Evolutionary conservation across 35 echinoderm and acorn worm species (phyloP), one percentile per base, ranked within the genome.

Genomic region (Amphiura filiformis): DNA sequence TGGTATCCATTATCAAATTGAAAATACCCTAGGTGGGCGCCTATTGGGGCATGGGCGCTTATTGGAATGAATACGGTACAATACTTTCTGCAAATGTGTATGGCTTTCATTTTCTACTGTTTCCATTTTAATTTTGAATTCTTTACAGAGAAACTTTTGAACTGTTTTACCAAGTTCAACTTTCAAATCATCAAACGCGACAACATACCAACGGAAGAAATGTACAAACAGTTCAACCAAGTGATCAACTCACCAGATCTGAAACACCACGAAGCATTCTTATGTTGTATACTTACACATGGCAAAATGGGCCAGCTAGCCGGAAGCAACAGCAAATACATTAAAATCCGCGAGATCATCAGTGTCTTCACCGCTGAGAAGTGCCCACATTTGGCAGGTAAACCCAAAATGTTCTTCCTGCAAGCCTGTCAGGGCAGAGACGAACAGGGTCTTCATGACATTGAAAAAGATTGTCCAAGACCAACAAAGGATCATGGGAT

Each of bases 331-430:
- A 38, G 82, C 0, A 0, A 49, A 0, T 31, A 13, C 57, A 2
- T 84, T n/a, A 56, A 91, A 32, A 85, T 85, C 18, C 83, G 36
- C 22, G 81, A 91, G 14, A 56, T 91, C 15, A 36, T 77, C 23
- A 41, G 0, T 11, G 28, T 32, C 13, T 83, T 91, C 40, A 49
- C 39, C n/a, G n/a, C 57, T 0, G 26, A 47, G 26, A 33, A 34
- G 39, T 84, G 89, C 35, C 37, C 0, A 13, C 77, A 34, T 61
- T 82, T 91, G 1, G 76, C 30, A 11, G 57, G 39, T 17, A 91
- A 91, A 33, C 89, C 89, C 13, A 91, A 91, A 30, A 49, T 91
- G 35, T 91, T 91, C 70, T 91, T 91, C 47, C 76, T 91, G 0
- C 89, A 91, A 84, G 61, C 83, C 22, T 85, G 83, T 36, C 83